Conservation (phyloP, 2,113 vertebrate genomes). For the Indicator maculatus region DNA sequence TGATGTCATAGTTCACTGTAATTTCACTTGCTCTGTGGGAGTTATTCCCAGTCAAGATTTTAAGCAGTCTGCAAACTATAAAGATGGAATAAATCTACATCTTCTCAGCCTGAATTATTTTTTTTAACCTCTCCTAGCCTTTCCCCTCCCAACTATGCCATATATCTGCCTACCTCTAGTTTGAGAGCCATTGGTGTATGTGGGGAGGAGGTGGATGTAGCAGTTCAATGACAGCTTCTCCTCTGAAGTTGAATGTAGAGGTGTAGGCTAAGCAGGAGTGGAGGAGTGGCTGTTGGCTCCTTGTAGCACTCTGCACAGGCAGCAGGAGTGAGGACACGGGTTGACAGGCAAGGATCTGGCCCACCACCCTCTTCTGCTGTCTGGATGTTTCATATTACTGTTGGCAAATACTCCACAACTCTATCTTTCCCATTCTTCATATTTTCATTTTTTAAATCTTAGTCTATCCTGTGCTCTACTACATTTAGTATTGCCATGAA, state of each 20-base stretch:
- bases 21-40: conserved; percentile 32
- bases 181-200: not conserved
- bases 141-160: not conserved
- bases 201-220: not conserved
- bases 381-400: not conserved
- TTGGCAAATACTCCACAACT: not conserved
- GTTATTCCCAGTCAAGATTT: not conserved
- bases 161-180: not conserved
- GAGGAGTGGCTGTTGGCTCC: not conserved
- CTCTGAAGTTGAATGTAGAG: accelerated
- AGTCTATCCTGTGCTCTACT: not conserved
- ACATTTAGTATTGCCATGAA: not conserved
- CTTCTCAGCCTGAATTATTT: not conserved
- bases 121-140: not conserved
- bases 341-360: not conserved
- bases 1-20: conserved; percentile 53
- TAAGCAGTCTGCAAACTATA: not conserved
- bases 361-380: not conserved
- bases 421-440: not conserved
- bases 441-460: not conserved
- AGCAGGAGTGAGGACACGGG: not conserved
- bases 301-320: accelerated
- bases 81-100: not conserved
- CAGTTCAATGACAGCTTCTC: not conserved
- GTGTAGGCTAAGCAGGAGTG: not conserved